Conservation (phyloP, 1,140 invertebrate genomes). For the Nasonia longicornis region DNA sequence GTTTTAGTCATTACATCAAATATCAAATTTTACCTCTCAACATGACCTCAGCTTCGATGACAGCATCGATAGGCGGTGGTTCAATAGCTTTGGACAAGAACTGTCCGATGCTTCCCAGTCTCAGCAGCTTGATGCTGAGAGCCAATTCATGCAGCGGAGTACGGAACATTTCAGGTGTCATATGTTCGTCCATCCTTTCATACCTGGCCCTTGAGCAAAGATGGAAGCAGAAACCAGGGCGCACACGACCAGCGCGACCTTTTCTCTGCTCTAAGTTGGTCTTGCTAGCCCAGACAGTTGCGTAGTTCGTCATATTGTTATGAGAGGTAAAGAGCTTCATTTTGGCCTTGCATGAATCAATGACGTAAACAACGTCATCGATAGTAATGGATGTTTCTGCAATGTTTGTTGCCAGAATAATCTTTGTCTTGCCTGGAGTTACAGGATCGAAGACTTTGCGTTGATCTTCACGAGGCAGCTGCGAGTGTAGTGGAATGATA, state of each 20-base stretch:
- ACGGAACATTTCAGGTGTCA: slow-evolving; percentile 95
- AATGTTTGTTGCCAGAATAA: slow-evolving; percentile 92
- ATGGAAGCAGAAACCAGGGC: slow-evolving; percentile 90
- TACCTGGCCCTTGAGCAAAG: slow-evolving; percentile 83
- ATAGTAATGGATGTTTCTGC: slow-evolving; percentile 97
- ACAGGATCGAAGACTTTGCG: slow-evolving; percentile 87
- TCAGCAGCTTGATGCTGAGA: slow-evolving; percentile 86
- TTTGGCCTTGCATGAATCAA: slow-evolving; percentile 95
- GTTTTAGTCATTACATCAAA: neutral
- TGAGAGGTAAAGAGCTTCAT: slow-evolving; percentile 96
- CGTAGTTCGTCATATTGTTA: slow-evolving; percentile 96
- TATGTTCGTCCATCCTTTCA: slow-evolving; percentile 86
- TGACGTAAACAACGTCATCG: slow-evolving; percentile 95
- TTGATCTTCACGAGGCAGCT: slow-evolving; percentile 91
- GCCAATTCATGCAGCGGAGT: slow-evolving; percentile 93
- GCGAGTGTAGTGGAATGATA: slow-evolving; percentile 90
- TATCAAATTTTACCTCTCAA: slow-evolving; percentile 66
- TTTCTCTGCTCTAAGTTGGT: slow-evolving; percentile 93
- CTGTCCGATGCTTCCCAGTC: slow-evolving; percentile 89
- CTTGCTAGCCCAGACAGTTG: slow-evolving; percentile 91
- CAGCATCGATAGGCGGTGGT: slow-evolving; percentile 92
- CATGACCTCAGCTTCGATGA: slow-evolving; percentile 89
- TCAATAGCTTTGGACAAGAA: slow-evolving; percentile 95
- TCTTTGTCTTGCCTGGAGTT: slow-evolving; percentile 79
- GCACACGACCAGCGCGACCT: slow-evolving; percentile 90